phyloP scores from a whole-genome alignment of 2,113 vertebrate genomes.

The Nestor notabilis region DNA sequence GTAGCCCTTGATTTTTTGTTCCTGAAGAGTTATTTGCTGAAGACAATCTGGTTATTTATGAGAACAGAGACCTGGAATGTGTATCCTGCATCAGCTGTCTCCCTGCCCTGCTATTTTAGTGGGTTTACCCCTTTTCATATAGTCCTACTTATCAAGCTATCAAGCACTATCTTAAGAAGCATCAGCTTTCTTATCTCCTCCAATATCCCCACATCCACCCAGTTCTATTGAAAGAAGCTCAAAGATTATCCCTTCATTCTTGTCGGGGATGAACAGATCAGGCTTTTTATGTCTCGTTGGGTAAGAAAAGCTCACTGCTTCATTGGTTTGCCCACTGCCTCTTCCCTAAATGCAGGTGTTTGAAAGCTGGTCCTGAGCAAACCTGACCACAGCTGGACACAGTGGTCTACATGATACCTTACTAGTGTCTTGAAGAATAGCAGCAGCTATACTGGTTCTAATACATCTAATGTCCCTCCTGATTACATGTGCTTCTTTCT shows the following conservation, averaged over 20 bases:
- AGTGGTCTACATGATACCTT: not conserved
- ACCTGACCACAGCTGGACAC: not conserved
- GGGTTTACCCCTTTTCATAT: not conserved
- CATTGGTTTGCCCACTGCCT: not conserved
- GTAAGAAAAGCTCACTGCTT: not conserved
- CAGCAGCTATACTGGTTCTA: not conserved
- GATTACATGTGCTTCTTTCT: not conserved
- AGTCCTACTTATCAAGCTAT: constrained; percentile 24
- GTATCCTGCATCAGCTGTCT: not conserved
- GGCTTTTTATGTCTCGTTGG: not conserved
- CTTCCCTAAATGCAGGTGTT: not conserved
- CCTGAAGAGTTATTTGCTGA: not conserved
- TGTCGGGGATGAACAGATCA: not conserved
- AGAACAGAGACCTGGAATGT: not conserved
- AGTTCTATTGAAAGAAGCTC: not conserved
- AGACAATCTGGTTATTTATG: not conserved
- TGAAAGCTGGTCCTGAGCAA: not conserved
- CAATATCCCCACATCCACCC: not conserved
- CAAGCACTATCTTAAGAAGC: not conserved
- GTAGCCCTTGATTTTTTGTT: not conserved
- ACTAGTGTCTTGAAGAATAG: not conserved
- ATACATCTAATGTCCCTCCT: fast-evolving
- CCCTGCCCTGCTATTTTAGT: constrained; percentile 9
- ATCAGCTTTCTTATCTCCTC: constrained; percentile 25
- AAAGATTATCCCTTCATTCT: not conserved